Conservation (phyloP, 2,888 invertebrate genomes). For the Hermaeophaga mercurialis region DNA sequence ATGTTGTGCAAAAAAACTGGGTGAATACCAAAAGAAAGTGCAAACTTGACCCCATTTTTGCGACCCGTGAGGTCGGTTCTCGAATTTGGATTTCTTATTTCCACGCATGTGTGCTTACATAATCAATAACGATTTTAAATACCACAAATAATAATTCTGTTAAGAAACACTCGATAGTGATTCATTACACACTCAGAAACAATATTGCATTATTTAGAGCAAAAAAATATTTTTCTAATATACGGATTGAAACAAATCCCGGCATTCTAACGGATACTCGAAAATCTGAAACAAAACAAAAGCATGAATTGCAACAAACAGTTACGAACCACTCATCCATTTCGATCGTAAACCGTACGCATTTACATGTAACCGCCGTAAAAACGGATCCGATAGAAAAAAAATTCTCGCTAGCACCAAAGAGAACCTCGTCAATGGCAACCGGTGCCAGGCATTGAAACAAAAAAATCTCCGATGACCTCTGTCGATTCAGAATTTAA, state of each 20-base stretch:
- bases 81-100: not conserved
- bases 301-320: constrained; percentile 5
- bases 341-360: constrained; percentile 19
- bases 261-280: constrained; percentile 3
- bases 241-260: too few species aligned
- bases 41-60: constrained; percentile 39
- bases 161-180: too few species aligned
- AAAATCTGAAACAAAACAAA: constrained; percentile 10
- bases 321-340: constrained; percentile 23
- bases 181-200: too few species aligned
- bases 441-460: constrained; percentile 45
- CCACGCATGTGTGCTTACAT: not conserved
- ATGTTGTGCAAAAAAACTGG: constrained; percentile 24
- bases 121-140: not conserved
- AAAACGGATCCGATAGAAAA: constrained; percentile 18
- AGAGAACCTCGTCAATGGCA: constrained; percentile 51
- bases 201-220: too few species aligned
- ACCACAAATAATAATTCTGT: too few species aligned
- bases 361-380: constrained; percentile 19
- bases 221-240: too few species aligned
- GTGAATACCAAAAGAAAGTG: constrained; percentile 37
- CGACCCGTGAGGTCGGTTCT: constrained; percentile 15
- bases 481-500: constrained; percentile 49
- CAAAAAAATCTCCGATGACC: constrained; percentile 51
- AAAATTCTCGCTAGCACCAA: constrained; percentile 38